Evolutionary conservation across 2,113 vertebrate species (phyloP), one percentile per base, ranked within the genome.

Genomic region (Rhipidura dahli): DNA sequence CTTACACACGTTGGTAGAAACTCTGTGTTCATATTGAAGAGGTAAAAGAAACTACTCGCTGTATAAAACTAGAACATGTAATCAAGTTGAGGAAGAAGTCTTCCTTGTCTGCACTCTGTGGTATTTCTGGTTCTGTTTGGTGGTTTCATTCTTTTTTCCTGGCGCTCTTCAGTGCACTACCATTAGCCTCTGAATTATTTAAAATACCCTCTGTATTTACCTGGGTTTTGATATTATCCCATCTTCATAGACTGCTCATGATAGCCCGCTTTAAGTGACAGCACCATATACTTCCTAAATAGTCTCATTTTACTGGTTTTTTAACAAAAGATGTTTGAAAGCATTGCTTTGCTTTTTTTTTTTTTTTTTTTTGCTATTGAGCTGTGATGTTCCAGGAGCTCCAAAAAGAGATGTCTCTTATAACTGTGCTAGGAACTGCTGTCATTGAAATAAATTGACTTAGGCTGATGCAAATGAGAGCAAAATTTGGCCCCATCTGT

Each of bases 401-500:
- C 49, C 57, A 91, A 61, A 92, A 80, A 68, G 80, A 70, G 9
- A 68, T 2, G 6, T 54, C 33, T 94, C 31, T 84, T 77, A 35
- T 59, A 92, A 90, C 51, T 84, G 21, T 83, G 73, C 44, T 71
- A 77, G 61, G 69, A 95, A 70, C 33, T 73, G 72, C 69, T 95
- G 47, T 76, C 53, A 51, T 64, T 84, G 42, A 89, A 89, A 89
- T 92, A 81, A 95, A 92, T 19, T 72, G 57, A 84, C 37, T 77
- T 66, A 51, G n/a, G 44, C 57, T 84, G 80, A 93, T 93, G 91
- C 47, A 90, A 95, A 95, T 94, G 86, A 91, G 65, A 96, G 45
- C 20, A 82, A 91, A 93, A 82, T 94, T 95, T 95, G 83, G 80
- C 87, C 91, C 89, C 89, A 94, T 94, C 91, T 96, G 89, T 94